Base-by-base conservation (phyloP, 2,797 vertebrate species). In the Halcyon smyrnensis region DNA sequence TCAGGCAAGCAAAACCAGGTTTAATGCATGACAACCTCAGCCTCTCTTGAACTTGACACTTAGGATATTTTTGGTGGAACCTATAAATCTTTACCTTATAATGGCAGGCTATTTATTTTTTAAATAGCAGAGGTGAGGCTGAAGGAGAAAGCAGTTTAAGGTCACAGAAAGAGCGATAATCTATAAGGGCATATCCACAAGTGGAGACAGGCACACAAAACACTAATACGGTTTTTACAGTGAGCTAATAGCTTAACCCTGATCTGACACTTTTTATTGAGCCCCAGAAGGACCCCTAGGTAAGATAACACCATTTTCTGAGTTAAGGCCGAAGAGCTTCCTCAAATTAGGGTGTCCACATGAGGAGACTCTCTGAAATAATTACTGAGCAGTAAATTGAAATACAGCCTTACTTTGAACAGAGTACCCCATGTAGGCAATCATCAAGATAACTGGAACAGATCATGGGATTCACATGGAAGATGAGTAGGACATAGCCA, bases 71-170 rank as follows among this genome's bases (percentile, higher is more conserved):
- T 93, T 81, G 25, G 48, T 87, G 70, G 36, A 73, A 28, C 65
- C 54, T 41, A 84, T 88, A 94, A 91, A 94, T 94, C 83, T 93
- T 90, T 90, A 65, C 50, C 17, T 84, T 87, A 69, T 7, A 20
- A 56, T 86, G 59, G 69, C 36, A 93, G n/a, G 50, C 27, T 86
- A 37, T 89, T 90, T 94, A 53, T 74, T 92, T 92, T 92, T 89
- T 75, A 54, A 67, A 57, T 78, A 81, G 48, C 2, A 1, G 54
- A 83, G 37, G 68, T 92, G 76, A 89, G 27, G 30, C 62, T 91
- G 78, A 89, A 84, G 57, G 82, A 85, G 84, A 93, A 64, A 73
- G 43, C 20, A 68, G 43, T 67, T 91, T 80, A 78, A 88, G 73
- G 39, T 46, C 50, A 37, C 9, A 51, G 45, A 68, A 91, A 88